Evolutionary conservation across 2,797 vertebrate genomes (phyloP).

Genomic region (Anguilla obscura): DNA sequence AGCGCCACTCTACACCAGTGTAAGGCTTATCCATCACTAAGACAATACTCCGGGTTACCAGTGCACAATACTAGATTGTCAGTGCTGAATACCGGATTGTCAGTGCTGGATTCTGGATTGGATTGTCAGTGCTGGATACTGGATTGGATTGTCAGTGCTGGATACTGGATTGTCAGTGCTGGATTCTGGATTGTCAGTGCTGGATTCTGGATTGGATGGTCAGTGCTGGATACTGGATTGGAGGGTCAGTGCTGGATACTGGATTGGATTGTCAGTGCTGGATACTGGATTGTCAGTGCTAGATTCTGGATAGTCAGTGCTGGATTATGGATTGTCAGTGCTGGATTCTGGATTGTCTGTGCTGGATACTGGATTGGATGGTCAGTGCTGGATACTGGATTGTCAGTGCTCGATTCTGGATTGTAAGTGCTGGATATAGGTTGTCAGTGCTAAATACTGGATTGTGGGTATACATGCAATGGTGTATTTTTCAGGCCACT

Average conservation of each 20-base stretch:
- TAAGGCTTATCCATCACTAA: neutral
- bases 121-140: neutral
- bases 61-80: neutral
- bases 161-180: neutral
- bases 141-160: neutral
- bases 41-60: neutral
- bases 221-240: neutral
- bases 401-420: too few species aligned
- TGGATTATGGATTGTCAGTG: neutral
- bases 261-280: neutral
- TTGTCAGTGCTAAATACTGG: neutral
- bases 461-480: neutral
- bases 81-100: neutral
- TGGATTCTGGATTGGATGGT: neutral
- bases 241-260: too few species aligned
- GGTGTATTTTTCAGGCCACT: neutral
- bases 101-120: too few species aligned
- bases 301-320: neutral
- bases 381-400: neutral
- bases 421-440: neutral
- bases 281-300: too few species aligned
- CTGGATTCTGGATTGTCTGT: neutral
- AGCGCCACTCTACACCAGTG: neutral
- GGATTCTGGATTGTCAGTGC: neutral
- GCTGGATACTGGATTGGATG: neutral